Percentiles rank a stretch among this genome's conserved stretches.
Evolutionary conservation across 2,113 vertebrate genomes (phyloP).

Genomic region (Scortum barcoo): DNA sequence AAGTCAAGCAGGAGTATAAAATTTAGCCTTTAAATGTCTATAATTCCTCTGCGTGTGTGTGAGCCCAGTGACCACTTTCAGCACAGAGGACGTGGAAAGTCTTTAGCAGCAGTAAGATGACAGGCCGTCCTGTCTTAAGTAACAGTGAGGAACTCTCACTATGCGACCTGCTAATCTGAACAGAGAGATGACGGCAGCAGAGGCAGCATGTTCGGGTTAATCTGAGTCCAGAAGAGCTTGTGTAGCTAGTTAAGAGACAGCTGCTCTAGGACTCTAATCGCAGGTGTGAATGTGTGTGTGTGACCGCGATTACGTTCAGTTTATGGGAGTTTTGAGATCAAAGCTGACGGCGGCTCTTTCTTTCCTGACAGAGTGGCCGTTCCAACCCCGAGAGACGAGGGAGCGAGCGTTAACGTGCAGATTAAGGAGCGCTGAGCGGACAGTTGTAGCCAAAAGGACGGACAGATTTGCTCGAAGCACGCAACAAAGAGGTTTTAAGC

Average conservation of each 20-base stretch:
- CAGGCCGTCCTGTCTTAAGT: constrained; percentile 39
- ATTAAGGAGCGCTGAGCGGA: constrained; percentile 83
- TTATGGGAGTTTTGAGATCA: constrained; percentile 24
- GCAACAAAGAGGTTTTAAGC: constrained; percentile 78
- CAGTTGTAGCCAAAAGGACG: constrained; percentile 86
- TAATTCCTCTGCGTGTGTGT: constrained; percentile 5
- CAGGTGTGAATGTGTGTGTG: constrained; percentile 14
- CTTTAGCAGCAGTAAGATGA: constrained; percentile 21
- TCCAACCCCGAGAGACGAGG: constrained; percentile 79
- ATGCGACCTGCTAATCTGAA: constrained; percentile 35
- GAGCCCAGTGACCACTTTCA: not conserved
- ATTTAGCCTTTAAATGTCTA: constrained; percentile 7
- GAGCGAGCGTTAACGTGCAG: constrained; percentile 85
- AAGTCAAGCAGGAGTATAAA: constrained; percentile 32
- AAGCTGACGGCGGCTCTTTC: constrained; percentile 75
- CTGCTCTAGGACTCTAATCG: not conserved
- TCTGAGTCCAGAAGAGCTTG: not conserved
- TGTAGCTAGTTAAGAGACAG: not conserved
- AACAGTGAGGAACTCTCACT: constrained; percentile 44
- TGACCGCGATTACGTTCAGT: constrained; percentile 5
- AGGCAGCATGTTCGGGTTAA: not conserved
- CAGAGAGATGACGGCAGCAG: constrained; percentile 12
- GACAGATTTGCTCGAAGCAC: constrained; percentile 89
- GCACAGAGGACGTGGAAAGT: constrained; percentile 18
- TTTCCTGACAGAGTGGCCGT: constrained; percentile 75